Conservation (phyloP, 2,797 vertebrate genomes). For the Acrossocheilus wenchowensis region DNA sequence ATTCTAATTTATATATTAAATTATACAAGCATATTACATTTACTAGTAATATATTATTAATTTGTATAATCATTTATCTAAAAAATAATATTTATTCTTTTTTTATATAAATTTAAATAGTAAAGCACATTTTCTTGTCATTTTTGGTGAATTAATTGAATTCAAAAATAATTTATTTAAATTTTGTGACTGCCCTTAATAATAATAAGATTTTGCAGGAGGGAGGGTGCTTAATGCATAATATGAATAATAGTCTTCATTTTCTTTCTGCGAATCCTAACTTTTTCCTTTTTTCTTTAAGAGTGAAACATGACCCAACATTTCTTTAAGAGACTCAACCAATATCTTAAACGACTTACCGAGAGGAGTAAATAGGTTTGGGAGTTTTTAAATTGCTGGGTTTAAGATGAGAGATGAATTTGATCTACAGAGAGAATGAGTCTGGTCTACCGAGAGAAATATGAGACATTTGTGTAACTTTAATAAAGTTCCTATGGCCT, state of each 20-base stretch:
- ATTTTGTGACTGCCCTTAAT: not conserved
- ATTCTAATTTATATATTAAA: not conserved
- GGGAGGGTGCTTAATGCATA: not conserved
- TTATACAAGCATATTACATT: not conserved
- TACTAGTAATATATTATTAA: no score
- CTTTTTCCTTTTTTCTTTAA: not conserved
- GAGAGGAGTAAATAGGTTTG: not conserved
- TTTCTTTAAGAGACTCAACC: not conserved
- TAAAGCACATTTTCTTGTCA: not conserved
- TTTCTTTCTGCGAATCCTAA: not conserved
- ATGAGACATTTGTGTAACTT: slow-evolving; percentile 33
- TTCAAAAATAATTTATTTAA: not conserved
- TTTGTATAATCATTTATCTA: not conserved
- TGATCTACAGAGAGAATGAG: slow-evolving; percentile 11
- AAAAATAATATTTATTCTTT: no score
- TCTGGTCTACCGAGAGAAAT: slow-evolving; percentile 34
- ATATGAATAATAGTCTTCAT: not conserved
- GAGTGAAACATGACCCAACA: not conserved
- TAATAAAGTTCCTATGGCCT: slow-evolving; percentile 39
- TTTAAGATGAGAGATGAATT: slow-evolving; percentile 25
- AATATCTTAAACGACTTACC: not conserved
- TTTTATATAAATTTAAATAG: not conserved
- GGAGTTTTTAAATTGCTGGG: slow-evolving; percentile 8
- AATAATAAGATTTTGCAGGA: not conserved
- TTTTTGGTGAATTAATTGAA: not conserved